phyloP scores from a whole-genome alignment of 2,113 vertebrate species.

The Sitta europaea region DNA sequence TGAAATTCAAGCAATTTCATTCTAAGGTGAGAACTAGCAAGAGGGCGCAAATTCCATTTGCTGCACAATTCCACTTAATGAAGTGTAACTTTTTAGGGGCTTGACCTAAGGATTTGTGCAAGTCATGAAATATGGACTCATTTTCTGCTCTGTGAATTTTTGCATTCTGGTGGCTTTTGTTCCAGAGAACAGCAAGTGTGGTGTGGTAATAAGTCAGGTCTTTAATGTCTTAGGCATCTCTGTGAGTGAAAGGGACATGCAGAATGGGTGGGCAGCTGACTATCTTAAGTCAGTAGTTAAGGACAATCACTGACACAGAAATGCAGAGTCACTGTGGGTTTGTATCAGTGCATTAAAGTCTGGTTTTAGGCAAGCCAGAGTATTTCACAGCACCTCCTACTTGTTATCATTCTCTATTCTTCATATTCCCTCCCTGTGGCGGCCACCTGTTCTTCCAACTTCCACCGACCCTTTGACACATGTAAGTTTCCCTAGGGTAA shows the following conservation, averaged over 20 bases:
- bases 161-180: neutral
- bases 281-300: neutral
- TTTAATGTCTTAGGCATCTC: neutral
- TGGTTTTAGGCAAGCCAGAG: neutral
- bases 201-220: neutral
- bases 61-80: neutral
- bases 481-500: neutral
- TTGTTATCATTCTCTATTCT: neutral
- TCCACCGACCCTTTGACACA: neutral
- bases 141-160: neutral
- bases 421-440: neutral
- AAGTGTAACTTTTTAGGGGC: neutral
- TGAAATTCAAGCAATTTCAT: neutral
- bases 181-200: neutral
- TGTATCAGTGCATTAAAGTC: neutral
- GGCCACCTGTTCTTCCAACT: neutral
- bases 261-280: neutral
- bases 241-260: neutral
- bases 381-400: neutral
- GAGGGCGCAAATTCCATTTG: neutral
- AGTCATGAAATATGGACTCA: neutral
- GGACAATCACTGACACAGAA: neutral
- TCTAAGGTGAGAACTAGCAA: neutral
- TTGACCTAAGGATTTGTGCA: neutral
- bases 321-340: neutral